Base-by-base conservation (phyloP, 2,113 vertebrate genomes). In the Leucosticte australis region DNA sequence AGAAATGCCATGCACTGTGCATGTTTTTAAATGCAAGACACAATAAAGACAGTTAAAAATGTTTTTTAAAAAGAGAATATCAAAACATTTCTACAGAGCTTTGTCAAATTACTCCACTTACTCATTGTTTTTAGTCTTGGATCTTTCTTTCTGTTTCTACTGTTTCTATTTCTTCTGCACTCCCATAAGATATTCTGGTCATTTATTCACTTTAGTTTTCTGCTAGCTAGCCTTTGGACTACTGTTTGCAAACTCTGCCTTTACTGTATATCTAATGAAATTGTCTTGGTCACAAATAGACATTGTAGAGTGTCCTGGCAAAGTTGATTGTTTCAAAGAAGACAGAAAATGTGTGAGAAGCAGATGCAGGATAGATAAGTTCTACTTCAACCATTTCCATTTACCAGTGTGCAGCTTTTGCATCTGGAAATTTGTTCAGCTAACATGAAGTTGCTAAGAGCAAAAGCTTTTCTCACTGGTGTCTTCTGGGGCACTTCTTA, bases 391-490 rank as follows among this genome's bases (percentile, higher is more conserved):
- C 15, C 26, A 50, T 49, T 74, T 94, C 37, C 30, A 35, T 83
- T 95, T 90, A 75, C 47, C 20, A 93, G 21, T 21, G n/a, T 49
- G 55, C 11, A 46, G 15, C 46, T 89, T 92, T 93, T 65, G 28
- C 6, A 6, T 16, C 74, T 89, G 89, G 52, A 87, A 57, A 70
- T 93, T 88, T 85, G 21, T 89, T 87, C 87, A 87, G 64, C 44
- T 87, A 90, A 89, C 13, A 44, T 6, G 10, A 83, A 94, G 52
- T 44, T 92, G 56, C 41, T 92, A 93, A 93, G 83, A 94, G 88
- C 79, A 75, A 90, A 96, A 95, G 89, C 70, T 97, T 97, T 97
- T 94, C 91, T 92, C 92, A 90, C 53, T 71, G 44, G 15, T 49
- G 46, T 87, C 76, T 95, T 83, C 62, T 85, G 94, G 68, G 91